Conservation (phyloP, 2,113 vertebrate species). For the Trinectes maculatus region DNA sequence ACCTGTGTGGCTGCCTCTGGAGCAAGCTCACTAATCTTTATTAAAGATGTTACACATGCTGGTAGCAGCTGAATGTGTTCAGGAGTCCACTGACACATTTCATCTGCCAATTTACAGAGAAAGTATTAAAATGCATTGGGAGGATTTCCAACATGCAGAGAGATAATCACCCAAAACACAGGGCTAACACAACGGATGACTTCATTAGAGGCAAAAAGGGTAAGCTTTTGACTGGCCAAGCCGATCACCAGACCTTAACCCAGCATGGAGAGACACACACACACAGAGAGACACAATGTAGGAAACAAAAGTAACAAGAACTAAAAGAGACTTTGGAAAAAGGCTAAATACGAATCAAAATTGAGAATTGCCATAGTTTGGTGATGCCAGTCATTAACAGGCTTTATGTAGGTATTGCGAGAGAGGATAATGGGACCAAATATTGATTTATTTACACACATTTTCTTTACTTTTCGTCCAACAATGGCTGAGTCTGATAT, state of each 20-base stretch:
- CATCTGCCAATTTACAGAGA: no score
- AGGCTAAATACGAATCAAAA: not conserved
- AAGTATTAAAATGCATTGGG: not conserved
- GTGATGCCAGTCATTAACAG: not conserved
- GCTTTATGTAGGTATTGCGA: not conserved
- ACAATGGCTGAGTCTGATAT: no score
- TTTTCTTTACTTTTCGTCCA: no score
- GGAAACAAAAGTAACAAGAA: no score
- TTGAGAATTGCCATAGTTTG: not conserved
- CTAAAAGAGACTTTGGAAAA: not conserved
- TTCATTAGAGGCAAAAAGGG: not conserved
- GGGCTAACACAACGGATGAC: not conserved
- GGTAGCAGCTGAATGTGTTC: no score
- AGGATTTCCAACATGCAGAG: not conserved
- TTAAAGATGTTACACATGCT: not conserved
- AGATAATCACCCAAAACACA: not conserved
- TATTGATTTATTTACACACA: no score
- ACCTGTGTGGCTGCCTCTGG: not conserved
- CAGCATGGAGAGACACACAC: no score
- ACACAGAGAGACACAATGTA: no score
- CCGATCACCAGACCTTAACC: not conserved
- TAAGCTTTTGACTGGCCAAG: not conserved
- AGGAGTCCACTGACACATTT: no score
- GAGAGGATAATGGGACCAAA: not conserved
- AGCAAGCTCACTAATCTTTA: not conserved